Evolutionary conservation across 2,113 vertebrate species (phyloP).

Genomic region (Chinchilla lanigera): DNA sequence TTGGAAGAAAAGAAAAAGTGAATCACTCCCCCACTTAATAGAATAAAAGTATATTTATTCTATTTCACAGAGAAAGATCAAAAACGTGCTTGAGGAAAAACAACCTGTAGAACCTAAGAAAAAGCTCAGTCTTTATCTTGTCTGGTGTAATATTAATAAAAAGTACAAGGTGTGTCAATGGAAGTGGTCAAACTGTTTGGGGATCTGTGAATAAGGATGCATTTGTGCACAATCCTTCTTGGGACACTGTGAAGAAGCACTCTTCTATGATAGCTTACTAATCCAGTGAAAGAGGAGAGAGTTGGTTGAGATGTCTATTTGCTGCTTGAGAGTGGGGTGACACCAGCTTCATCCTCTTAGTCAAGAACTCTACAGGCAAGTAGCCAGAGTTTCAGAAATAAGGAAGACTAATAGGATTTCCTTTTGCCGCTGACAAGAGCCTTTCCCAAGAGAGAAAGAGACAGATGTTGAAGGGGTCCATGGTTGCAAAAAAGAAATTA

Average conservation of each 20-base stretch:
- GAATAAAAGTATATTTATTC: not conserved
- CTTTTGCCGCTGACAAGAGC: not conserved
- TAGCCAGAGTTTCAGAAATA: not conserved
- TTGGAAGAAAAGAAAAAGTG: constrained; percentile 6
- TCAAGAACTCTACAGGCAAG: not conserved
- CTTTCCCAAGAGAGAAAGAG: not conserved
- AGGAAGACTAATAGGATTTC: not conserved
- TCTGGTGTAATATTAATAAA: not conserved
- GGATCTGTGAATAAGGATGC: not conserved
- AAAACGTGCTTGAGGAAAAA: not conserved
- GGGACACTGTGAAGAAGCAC: not conserved
- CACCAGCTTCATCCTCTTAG: not conserved
- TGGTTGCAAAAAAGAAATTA: constrained; percentile 30
- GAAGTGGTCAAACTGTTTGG: not conserved
- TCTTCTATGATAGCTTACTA: not conserved
- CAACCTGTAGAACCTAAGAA: not conserved
- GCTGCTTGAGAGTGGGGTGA: not conserved
- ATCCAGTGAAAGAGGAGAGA: not conserved
- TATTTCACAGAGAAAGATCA: not conserved
- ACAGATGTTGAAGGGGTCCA: not conserved
- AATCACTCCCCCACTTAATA: not conserved
- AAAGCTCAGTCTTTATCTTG: not conserved
- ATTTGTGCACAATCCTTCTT: not conserved
- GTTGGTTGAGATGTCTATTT: not conserved
- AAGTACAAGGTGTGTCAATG: not conserved